Base-by-base conservation (phyloP, 1,140 invertebrate species). In the Drosophila chauvacae region DNA sequence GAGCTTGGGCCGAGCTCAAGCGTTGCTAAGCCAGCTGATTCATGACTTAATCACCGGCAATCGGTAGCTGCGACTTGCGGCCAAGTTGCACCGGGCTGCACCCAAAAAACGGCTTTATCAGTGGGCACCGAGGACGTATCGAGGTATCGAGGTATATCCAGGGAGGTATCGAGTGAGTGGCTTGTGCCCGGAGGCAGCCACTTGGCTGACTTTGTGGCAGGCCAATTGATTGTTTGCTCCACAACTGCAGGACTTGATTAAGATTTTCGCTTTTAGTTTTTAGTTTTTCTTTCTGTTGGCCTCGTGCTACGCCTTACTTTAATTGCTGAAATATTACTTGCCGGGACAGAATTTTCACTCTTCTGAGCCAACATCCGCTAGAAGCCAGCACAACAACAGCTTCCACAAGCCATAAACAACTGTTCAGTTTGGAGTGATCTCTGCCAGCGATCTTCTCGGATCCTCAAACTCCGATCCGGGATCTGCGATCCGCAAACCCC, bases 151-250 rank as follows among this genome's bases (percentile, higher is more conserved):
- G 51, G 60, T 30, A 62, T 58, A 62, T 58, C 61, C 44, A 45
- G 44, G 44, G 7, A 55, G 33, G 33, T 50, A 50, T 57, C 78
- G 81, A 81, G 84, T 84, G 81, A 85, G 82, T 85, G 84, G 85
- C 84, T 88, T 80, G 77, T 78, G 77, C 64, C 84, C 28, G 18
- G 41, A 47, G 81, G 81, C 77, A 16, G 44, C 57, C 69, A 79
- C 83, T 83, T 74, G 75, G 77, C 69, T 63, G 73, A 48, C 78
- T 72, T n/a, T 68, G 65, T 64, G 69, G 66, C 53, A 72, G 68
- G 63, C 62, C 74, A 90, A 90, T 90, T 90, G 85, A 88, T 88
- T 88, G 77, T 88, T 88, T 90, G 85, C 85, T 81, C 85, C 47
- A 81, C 68, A 85, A 84, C 85, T 80, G 77, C 73, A 88, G 85